phyloP scores from a whole-genome alignment of 1,140 invertebrate genomes.

The Drosophila sp. region DNA sequence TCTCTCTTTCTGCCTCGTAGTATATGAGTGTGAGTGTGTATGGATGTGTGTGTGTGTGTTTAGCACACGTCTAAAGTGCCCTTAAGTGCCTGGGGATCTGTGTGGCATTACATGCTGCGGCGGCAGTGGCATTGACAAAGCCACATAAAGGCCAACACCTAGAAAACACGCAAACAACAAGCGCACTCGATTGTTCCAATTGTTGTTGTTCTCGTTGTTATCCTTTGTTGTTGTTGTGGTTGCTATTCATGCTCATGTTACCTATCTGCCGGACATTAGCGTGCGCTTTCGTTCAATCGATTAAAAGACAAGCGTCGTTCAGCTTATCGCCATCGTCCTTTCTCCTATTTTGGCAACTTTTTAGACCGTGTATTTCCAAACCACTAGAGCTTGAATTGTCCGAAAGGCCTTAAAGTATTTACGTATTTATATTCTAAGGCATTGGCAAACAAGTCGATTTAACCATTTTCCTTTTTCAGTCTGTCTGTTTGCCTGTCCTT shows the following conservation, averaged over 20 bases:
- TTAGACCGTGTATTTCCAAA: no score
- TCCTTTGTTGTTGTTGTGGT: not conserved
- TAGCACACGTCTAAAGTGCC: constrained; percentile 72
- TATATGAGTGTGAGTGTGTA: constrained; percentile 15
- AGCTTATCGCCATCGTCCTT: constrained; percentile 16
- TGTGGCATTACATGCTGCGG: constrained; percentile 53
- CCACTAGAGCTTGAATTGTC: no score
- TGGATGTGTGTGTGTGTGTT: constrained; percentile 28
- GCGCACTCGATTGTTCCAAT: constrained; percentile 27
- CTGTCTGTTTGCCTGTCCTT: no score
- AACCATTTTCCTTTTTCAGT: no score
- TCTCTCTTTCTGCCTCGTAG: no score
- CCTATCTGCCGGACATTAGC: constrained; percentile 64
- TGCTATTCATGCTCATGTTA: constrained; percentile 24
- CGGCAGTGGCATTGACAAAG: constrained; percentile 61
- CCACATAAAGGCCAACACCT: constrained; percentile 80
- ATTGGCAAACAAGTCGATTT: no score
- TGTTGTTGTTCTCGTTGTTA: not conserved
- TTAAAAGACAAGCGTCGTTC: constrained; percentile 52
- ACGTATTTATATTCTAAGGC: no score
- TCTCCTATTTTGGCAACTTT: constrained; percentile 1
- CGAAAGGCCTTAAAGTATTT: no score
- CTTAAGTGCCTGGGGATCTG: constrained; percentile 75
- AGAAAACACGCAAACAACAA: constrained; percentile 78
- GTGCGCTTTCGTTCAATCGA: constrained; percentile 66